phyloP scores from a whole-genome alignment of 35 echinoderm and acorn worm species.

The Holothuria glaberrima region DNA sequence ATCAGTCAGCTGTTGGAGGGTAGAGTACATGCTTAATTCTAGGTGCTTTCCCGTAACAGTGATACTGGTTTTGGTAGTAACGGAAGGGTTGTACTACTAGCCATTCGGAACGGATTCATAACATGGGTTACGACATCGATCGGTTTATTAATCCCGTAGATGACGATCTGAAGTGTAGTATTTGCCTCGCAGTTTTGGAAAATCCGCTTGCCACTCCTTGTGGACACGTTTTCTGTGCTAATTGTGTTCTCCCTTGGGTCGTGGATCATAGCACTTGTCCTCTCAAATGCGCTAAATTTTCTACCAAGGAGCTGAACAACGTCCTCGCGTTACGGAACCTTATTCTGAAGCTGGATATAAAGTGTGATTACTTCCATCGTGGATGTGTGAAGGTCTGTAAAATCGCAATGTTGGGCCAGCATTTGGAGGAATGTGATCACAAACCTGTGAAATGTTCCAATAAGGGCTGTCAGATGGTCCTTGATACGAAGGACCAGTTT shows the following conservation, averaged over 20 bases:
- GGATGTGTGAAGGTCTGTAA: conserved; percentile 86
- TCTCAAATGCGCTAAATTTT: conserved; percentile 95
- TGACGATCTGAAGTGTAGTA: conserved; percentile 97
- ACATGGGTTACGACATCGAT: conserved; percentile 97
- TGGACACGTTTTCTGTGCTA: conserved; percentile 97
- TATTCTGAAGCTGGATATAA: conserved; percentile 95
- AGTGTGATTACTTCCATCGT: conserved; percentile 81
- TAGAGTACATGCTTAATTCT: background rate
- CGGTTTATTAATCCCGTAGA: conserved; percentile 87
- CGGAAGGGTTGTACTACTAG: background rate
- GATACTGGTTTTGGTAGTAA: background rate
- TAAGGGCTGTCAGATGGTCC: conserved; percentile 87
- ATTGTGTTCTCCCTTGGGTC: conserved; percentile 93
- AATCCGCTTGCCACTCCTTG: conserved; percentile 97
- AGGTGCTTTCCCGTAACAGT: conserved; percentile 42
- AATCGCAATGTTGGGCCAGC: conserved; percentile 87
- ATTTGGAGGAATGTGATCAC: conserved; percentile 93
- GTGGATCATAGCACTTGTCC: conserved; percentile 92
- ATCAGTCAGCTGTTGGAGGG: conserved; percentile 24
- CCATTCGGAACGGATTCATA: conserved; percentile 40
- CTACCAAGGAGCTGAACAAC: conserved; percentile 94
- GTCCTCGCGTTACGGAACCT: conserved; percentile 93
- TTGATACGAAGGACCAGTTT: conserved; percentile 86
- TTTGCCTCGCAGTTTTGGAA: conserved; percentile 93
- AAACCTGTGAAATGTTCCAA: conserved; percentile 88